Percentiles rank a stretch among this genome's conserved stretches.
phyloP scores from a whole-genome alignment of 1,140 invertebrate species.

The Acromyrmex charruanus region DNA sequence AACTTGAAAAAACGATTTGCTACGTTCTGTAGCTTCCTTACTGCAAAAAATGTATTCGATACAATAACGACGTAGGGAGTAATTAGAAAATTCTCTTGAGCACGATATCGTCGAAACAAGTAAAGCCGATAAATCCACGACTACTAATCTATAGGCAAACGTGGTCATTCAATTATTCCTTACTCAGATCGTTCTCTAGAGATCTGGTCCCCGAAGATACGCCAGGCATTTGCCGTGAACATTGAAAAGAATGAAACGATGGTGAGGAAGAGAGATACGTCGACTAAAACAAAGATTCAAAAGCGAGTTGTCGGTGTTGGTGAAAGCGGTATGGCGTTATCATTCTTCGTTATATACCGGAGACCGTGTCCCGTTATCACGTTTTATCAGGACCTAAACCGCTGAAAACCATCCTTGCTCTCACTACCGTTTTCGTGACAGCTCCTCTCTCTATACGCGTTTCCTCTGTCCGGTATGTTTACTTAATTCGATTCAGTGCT shows the following conservation, averaged over 20 bases:
- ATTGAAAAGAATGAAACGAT: conserved; percentile 55
- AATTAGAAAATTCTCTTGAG: conserved; percentile 5
- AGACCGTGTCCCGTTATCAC: conserved; percentile 57
- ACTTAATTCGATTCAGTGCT: conserved; percentile 49
- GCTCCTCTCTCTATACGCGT: neutral
- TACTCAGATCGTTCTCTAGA: neutral
- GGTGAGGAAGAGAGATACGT: conserved; percentile 19
- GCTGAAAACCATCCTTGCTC: conserved; percentile 46
- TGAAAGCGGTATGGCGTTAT: conserved; percentile 61
- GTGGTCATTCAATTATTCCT: conserved; percentile 59
- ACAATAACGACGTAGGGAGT: neutral
- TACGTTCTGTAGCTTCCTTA: neutral
- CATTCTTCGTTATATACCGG: conserved; percentile 53
- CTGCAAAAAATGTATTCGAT: neutral
- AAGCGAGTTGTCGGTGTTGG: conserved; percentile 51
- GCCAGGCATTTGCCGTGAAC: conserved; percentile 20
- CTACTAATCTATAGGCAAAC: conserved; percentile 44
- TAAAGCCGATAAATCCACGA: conserved; percentile 27
- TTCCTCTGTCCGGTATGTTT: conserved; percentile 11
- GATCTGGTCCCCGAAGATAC: conserved; percentile 11
- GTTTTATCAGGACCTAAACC: conserved; percentile 67
- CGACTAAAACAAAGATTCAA: conserved; percentile 28
- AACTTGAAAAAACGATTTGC: neutral
- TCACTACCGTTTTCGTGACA: conserved; percentile 2
- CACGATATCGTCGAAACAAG: neutral